Base-by-base conservation (phyloP, 2,113 vertebrate genomes). In the Leucosticte australis region DNA sequence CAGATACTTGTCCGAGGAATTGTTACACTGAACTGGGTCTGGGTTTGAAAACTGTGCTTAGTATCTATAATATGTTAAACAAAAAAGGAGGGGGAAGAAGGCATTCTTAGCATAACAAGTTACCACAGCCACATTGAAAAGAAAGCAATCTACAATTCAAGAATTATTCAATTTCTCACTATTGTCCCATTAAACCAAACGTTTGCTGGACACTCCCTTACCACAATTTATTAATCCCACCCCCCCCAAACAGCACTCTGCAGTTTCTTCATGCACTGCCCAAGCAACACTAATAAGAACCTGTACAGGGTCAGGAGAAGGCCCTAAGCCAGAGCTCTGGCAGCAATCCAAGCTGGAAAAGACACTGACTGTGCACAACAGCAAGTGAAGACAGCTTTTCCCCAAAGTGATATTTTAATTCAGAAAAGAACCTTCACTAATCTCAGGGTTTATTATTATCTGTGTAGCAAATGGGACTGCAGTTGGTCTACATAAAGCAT, bases 401-500 rank as follows among this genome's bases (percentile, higher is more conserved):
- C 95, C 87, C 44, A 83, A 90, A 97, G 92, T 89, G 89, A 53
- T 87, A 80, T 89, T 97, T 95, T 96, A 94, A 97, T 97, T 94
- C 83, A 81, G 89, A 96, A 95, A 92, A 79, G 81, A 97, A 94
- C 76, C 83, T 91, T 94, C 83, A 75, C 88, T 96, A 95, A 94
- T 87, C 84, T 92, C 14, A 0, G 74, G 44, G 78, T 96, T 96
- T 96, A 91, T 94, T 92, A 96, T 94, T 59, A 94, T 88, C 95
- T 76, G 89, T 80, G 79, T 47, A 91, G 92, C 94, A 94, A 97
- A 96, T 83, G 67, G 88, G 89, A 89, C 82, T 80, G 92, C 89
- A 94, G 87, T 78, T 86, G 83, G 87, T 92, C 93, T 81, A 83
- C 60, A 87, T 79, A 95, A 96, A 83, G 74, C 77, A 90, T 87